Evolutionary conservation across 2,888 invertebrate species (phyloP).

Genomic region (Chymomyza fuscimana): DNA sequence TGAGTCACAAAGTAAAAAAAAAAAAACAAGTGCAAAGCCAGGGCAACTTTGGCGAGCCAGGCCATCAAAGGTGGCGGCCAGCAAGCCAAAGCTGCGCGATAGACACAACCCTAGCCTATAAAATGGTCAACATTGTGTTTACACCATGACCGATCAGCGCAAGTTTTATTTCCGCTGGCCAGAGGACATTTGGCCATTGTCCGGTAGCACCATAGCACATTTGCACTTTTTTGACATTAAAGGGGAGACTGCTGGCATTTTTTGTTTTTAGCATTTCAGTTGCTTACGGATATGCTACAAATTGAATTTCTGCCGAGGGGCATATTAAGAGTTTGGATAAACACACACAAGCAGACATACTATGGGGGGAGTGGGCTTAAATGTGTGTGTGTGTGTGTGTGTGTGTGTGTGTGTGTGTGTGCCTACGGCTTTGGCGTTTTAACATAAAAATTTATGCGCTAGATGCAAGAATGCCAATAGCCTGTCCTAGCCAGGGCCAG

Average conservation of each 20-base stretch:
- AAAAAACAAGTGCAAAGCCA: slow-evolving; percentile 26
- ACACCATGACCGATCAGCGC: slow-evolving; percentile 5
- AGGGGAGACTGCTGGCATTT: slow-evolving; percentile 46
- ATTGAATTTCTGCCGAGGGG: slow-evolving; percentile 76
- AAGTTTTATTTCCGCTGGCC: slow-evolving; percentile 47
- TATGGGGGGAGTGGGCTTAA: neutral
- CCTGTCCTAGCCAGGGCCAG: neutral
- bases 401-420: slow-evolving; percentile 26
- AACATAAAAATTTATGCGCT: slow-evolving; percentile 63
- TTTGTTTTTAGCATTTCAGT: slow-evolving; percentile 17
- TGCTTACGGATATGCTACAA: slow-evolving; percentile 70
- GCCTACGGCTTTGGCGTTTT: slow-evolving; percentile 68
- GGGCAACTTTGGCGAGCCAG: neutral
- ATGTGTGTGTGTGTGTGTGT: slow-evolving; percentile 13
- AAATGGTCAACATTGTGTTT: slow-evolving; percentile 38
- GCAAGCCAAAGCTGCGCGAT: slow-evolving; percentile 15
- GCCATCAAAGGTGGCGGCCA: slow-evolving; percentile 18
- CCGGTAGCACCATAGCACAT: slow-evolving; percentile 42
- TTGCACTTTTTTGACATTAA: slow-evolving; percentile 68
- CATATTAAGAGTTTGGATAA: slow-evolving; percentile 69
- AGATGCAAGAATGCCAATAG: too few relatives aligned
- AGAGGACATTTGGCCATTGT: slow-evolving; percentile 24
- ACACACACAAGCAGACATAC: slow-evolving; percentile 4
- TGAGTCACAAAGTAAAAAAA: slow-evolving; percentile 21
- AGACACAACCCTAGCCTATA: slow-evolving; percentile 26